Evolutionary conservation across 2,888 invertebrate genomes (phyloP).

Genomic region (Ectobius pallidus): DNA sequence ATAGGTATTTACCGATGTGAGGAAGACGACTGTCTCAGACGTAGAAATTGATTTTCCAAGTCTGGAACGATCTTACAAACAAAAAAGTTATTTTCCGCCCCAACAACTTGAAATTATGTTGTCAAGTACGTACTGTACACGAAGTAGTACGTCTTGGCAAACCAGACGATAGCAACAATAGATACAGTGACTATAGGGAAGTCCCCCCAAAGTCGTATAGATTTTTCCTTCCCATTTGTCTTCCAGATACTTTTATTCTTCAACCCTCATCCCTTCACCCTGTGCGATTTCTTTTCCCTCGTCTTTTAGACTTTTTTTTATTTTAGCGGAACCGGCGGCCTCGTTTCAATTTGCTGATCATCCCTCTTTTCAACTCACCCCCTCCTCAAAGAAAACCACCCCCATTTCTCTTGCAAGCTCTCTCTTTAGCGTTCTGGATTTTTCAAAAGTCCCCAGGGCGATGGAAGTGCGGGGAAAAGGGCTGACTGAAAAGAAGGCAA

Average conservation of each 20-base stretch:
- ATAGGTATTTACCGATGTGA: too few relatives aligned
- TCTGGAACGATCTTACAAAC: too few relatives aligned
- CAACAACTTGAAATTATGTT: background rate
- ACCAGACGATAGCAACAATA: too few relatives aligned
- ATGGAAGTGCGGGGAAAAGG: background rate
- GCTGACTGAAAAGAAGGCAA: conserved; percentile 15
- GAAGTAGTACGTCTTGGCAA: background rate
- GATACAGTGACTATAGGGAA: background rate
- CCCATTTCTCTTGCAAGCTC: conserved; percentile 16
- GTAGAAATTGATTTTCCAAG: too few relatives aligned
- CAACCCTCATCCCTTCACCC: background rate
- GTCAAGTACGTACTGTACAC: background rate
- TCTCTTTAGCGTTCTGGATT: conserved; percentile 38
- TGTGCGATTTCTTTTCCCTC: background rate
- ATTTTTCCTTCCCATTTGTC: conserved; percentile 33
- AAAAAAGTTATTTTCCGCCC: background rate
- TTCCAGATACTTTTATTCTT: conserved; percentile 8
- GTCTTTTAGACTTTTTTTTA: too few relatives aligned
- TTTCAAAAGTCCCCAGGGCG: conserved; percentile 40
- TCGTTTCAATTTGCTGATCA: conserved; percentile 39
- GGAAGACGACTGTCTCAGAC: too few relatives aligned
- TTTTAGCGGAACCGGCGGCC: conserved; percentile 14
- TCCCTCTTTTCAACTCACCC: conserved; percentile 11
- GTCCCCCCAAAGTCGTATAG: background rate
- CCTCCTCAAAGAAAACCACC: conserved; percentile 2